phyloP scores from a whole-genome alignment of 1,140 invertebrate species.

The Scaptomyza montana region DNA sequence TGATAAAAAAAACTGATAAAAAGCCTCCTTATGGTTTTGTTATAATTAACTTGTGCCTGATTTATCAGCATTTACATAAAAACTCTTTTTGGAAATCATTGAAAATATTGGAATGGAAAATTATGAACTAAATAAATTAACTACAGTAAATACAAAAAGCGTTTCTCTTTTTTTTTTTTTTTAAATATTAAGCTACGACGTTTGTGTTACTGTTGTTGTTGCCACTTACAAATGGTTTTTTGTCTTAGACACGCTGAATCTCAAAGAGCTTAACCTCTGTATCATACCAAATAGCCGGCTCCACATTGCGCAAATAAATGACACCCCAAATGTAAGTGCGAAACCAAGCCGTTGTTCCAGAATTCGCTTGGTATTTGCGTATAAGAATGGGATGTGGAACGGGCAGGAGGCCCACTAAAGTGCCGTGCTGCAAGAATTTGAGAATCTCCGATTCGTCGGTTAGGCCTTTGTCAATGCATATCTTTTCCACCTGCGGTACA shows the following conservation, averaged over 20 bases:
- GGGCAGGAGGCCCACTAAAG: slow-evolving; percentile 97
- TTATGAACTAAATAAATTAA: slow-evolving; percentile 70
- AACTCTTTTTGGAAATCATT: slow-evolving; percentile 38
- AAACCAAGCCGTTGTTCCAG: slow-evolving; percentile 99
- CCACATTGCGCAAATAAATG: slow-evolving; percentile 98
- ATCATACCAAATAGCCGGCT: slow-evolving; percentile 99
- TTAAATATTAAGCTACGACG: slow-evolving; percentile 77
- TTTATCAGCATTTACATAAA: not conserved
- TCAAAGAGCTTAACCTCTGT: slow-evolving; percentile 99
- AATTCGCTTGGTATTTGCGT: slow-evolving; percentile 99
- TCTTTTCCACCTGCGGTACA: slow-evolving; percentile 99
- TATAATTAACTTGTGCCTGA: not conserved
- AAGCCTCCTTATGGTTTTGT: slow-evolving; percentile 25
- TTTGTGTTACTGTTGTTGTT: slow-evolving; percentile 42
- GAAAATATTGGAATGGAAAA: slow-evolving; percentile 55
- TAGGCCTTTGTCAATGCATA: slow-evolving; percentile 99
- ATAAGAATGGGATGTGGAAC: slow-evolving; percentile 99
- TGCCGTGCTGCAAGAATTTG: slow-evolving; percentile 99
- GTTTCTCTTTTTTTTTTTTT: slow-evolving; percentile 85
- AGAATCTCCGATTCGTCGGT: slow-evolving; percentile 99
- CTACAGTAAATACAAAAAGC: slow-evolving; percentile 87
- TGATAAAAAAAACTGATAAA: slow-evolving; percentile 20
- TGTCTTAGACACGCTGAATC: slow-evolving; percentile 92
- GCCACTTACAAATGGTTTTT: slow-evolving; percentile 83
- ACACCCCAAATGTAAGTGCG: slow-evolving; percentile 99